Conservation (phyloP, 2,113 vertebrate species). For the Oncorhynchus mykiss region DNA sequence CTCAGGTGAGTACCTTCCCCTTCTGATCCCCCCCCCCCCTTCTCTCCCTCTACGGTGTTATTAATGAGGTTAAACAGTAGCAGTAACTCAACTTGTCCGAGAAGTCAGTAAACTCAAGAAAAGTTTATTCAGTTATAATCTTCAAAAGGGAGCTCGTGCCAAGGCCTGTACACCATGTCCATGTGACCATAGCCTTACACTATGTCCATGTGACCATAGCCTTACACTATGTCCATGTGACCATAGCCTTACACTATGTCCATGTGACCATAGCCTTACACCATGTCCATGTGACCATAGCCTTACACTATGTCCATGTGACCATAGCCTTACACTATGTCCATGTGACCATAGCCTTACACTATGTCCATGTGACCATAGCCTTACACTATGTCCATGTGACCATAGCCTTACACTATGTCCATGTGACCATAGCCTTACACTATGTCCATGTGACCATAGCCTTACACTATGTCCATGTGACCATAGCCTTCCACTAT, state of each 20-base stretch:
- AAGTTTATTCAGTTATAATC: not conserved
- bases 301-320: too few species aligned
- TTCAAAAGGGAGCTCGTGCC: not conserved
- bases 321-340: not conserved
- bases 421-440: not conserved
- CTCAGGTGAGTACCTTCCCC: slow-evolving; percentile 11
- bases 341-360: not conserved
- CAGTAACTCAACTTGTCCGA: not conserved
- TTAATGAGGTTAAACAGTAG: not conserved
- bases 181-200: not conserved
- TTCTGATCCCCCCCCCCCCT: too few species aligned
- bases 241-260: too few species aligned
- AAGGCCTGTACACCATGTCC: not conserved
- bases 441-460: not conserved
- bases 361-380: not conserved
- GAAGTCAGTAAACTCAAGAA: not conserved
- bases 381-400: not conserved
- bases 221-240: too few species aligned
- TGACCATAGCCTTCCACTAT: not conserved
- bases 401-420: too few species aligned
- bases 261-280: not conserved
- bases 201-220: not conserved
- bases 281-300: not conserved
- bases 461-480: not conserved
- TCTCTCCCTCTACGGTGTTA: not conserved